These are phyloP conservation scores for Macquaria ambigua DNA, from an alignment of 2,113 vertebrate species.

Conservation along the genomic window DNA sequence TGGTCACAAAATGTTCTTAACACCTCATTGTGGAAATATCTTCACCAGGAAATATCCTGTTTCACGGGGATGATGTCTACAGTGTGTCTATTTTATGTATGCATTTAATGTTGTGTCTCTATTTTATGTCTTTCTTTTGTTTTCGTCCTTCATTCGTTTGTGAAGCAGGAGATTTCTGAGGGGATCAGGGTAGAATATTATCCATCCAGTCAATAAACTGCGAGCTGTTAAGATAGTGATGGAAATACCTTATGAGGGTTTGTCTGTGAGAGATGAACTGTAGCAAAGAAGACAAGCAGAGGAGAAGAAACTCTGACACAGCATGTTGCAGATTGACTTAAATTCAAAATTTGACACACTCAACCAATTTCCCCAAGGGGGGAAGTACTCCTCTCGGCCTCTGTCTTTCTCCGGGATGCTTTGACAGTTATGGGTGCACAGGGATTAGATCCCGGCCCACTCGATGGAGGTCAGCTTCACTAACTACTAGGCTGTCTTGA, in stretches of 20 bases:
- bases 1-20: neutral
- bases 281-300: neutral
- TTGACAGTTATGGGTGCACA: conserved; percentile 67
- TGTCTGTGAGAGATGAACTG: conserved; percentile 19
- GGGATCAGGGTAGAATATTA: neutral
- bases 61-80: neutral
- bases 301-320: conserved; percentile 28
- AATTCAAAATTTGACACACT: conserved; percentile 49
- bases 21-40: neutral
- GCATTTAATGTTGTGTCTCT: neutral
- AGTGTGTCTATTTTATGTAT: neutral
- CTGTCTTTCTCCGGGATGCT: conserved; percentile 52
- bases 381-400: conserved; percentile 15
- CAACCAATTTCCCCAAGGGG: conserved; percentile 37
- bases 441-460: conserved; percentile 40
- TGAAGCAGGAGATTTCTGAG: conserved; percentile 11
- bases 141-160: neutral
- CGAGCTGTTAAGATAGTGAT: neutral
- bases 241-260: conserved; percentile 3
- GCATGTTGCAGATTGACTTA: conserved; percentile 23
- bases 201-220: neutral
- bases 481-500: conserved; percentile 54
- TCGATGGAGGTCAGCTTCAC: conserved; percentile 44
- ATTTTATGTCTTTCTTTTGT: neutral
- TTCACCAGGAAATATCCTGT: neutral